Evolutionary conservation across 2,113 vertebrate species (phyloP).

Genomic region (Tupaia tana): DNA sequence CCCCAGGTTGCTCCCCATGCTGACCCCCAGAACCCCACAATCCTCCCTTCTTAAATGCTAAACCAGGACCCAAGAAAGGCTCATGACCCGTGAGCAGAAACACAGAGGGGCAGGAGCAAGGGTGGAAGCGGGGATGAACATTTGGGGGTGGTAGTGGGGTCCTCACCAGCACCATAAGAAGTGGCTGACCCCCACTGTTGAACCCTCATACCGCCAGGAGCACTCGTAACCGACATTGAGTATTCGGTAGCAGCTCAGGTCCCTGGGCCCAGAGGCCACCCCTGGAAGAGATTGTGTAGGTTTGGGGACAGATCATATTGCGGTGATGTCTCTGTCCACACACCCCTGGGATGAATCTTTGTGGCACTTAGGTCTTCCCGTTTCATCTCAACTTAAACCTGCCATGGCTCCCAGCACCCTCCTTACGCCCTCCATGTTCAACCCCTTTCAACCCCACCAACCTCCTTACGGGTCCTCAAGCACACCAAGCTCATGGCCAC

Average conservation of each 20-base stretch:
- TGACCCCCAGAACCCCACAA: not conserved
- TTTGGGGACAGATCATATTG: not conserved
- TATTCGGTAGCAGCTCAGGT: slow-evolving; percentile 82
- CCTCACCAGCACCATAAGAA: slow-evolving; percentile 84
- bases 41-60: not conserved
- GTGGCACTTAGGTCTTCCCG: not conserved
- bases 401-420: not conserved
- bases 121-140: rapidly evolving
- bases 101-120: rapidly evolving
- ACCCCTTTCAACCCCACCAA: not conserved
- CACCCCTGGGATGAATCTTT: not conserved
- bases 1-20: not conserved
- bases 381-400: rapidly evolving
- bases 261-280: rapidly evolving
- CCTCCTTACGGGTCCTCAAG: not conserved
- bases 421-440: not conserved
- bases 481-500: not conserved
- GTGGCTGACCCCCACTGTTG: slow-evolving; percentile 63
- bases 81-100: not conserved
- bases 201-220: slow-evolving; percentile 72
- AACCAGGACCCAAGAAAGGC: not conserved
- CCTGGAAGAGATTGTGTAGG: slow-evolving; percentile 31
- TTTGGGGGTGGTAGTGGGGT: rapidly evolving
- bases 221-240: slow-evolving; percentile 37
- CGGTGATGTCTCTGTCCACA: not conserved